Percentiles rank a stretch among this genome's conserved stretches.
Evolutionary conservation across 2,113 vertebrate genomes (phyloP).

Genomic region (Chascanopsetta lugubris): DNA sequence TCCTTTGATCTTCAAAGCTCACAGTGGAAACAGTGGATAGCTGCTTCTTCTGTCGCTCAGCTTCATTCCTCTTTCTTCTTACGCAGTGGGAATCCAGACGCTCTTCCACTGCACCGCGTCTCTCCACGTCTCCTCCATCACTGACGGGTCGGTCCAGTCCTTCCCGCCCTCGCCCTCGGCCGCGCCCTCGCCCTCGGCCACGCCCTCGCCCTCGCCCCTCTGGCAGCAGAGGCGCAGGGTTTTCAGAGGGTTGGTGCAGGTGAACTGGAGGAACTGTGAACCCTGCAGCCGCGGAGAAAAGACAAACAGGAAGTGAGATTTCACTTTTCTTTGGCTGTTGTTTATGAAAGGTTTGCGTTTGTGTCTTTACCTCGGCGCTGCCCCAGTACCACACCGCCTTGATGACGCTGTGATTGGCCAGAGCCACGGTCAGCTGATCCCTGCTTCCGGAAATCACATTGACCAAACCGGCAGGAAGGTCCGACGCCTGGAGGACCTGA

Average conservation of each 20-base stretch:
- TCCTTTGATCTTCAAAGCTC: neutral
- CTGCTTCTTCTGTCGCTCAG: neutral
- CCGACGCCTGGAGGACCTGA: constrained; percentile 84
- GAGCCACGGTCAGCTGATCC: constrained; percentile 85
- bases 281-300: constrained; percentile 72
- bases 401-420: constrained; percentile 89
- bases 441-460: constrained; percentile 84
- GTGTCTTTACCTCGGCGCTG: constrained; percentile 80
- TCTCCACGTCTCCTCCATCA: constrained; percentile 81
- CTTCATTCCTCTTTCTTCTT: constrained; percentile 20
- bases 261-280: constrained; percentile 86
- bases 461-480: constrained; percentile 86
- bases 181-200: constrained; percentile 59
- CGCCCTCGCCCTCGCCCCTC: constrained; percentile 51
- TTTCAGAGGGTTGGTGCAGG: constrained; percentile 86
- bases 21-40: neutral
- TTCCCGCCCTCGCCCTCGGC: constrained; percentile 49
- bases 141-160: constrained; percentile 62
- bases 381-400: constrained; percentile 93
- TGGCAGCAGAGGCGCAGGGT: constrained; percentile 81
- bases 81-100: constrained; percentile 89
- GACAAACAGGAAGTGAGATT: neutral
- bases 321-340: no score
- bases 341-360: neutral
- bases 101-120: constrained; percentile 86